Evolutionary conservation across 2,888 invertebrate species (phyloP), one percentile per base, ranked within the genome.

Genomic region (Arge pagana): DNA sequence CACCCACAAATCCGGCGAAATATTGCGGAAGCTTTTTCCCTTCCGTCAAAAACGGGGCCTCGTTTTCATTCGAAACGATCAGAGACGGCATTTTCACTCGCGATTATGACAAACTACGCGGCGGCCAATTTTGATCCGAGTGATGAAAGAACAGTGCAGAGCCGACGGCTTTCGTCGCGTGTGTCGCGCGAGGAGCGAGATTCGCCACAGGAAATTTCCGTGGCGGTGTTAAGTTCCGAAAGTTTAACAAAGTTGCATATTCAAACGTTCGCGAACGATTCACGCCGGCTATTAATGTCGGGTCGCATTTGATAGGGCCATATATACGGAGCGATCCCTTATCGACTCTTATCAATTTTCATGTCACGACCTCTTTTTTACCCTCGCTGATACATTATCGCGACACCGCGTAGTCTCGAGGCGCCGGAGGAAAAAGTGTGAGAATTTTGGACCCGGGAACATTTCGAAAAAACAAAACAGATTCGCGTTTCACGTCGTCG

Each of bases 1-100:
- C 62, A 74, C 72, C 70, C 48, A 72, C 45, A 21, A 65, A 50
- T 11, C 69, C 62, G 11, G 67, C 69, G 16, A 70, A 42, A 54
- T 67, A 70, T 53, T 74, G 74, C 11, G 70, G 63, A 36, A 62
- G 55, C 53, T 62, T 70, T 36, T 58, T 62, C 4, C 57, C 52
- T 7, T 53, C 42, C 26, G 39, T 41, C 7, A 37, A 35, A 30
- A 7, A 7, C 11, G 59, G 57, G 40, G 66, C 52, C 4, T 67
- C 65, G 40, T 65, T 65, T 54, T 70, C 64, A 13, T 64, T 60
- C 19, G 57, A 54, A n/a, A 63, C 40, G 35, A 49, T 36, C 48
- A 60, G 60, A 28, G 57, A 52, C 51, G 61, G 56, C 65, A 66
- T 67, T 42, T 52, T 49, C 13, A 48, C 21, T 26, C 50, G 40